Evolutionary conservation across 2,888 invertebrate genomes (phyloP).

Genomic region (Oxyteleia sp.): DNA sequence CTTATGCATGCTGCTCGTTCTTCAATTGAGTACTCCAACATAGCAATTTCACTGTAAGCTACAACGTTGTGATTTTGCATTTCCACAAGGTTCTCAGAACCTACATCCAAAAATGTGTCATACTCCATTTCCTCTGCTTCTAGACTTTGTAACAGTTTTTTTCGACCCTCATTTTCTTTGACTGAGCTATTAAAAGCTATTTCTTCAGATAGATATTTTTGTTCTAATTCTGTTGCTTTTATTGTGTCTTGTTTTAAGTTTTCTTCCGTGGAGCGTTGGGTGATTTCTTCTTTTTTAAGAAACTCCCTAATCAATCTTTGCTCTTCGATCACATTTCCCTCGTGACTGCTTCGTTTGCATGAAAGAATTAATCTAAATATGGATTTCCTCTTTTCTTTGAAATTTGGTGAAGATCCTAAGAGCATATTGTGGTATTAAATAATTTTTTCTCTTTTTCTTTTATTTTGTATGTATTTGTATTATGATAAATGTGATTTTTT

Average conservation of each 20-base stretch:
- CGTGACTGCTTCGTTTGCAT: conserved; percentile 6
- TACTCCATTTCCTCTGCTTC: not conserved
- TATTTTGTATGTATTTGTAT: too few species aligned
- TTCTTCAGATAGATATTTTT: conserved; percentile 11
- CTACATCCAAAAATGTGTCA: not conserved
- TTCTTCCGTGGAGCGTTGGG: conserved; percentile 3
- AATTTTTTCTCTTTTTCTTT: too few species aligned
- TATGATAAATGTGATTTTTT: too few species aligned
- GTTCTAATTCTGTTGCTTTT: conserved; percentile 10
- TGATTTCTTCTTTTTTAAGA: conserved; percentile 22
- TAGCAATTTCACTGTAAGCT: conserved; percentile 17
- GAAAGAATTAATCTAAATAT: conserved; percentile 24
- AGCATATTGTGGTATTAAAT: too few species aligned
- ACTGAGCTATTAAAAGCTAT: not conserved
- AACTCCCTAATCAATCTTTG: conserved; percentile 22
- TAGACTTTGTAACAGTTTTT: not conserved
- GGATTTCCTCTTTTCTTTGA: conserved; percentile 21
- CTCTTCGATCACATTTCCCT: conserved; percentile 23
- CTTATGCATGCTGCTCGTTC: conserved; percentile 5
- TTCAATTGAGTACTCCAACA: conserved; percentile 31
- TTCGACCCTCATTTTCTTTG: conserved; percentile 11
- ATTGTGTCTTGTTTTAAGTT: not conserved
- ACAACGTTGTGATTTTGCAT: not conserved
- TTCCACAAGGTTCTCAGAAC: not conserved
- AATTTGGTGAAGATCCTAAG: conserved; percentile 2